A percentile compares a stretch with the other conserved stretches of the same genome.
These are phyloP conservation scores for Papilio elwesi DNA, from an alignment of 2,888 invertebrate genomes.

Conservation along the genomic window DNA sequence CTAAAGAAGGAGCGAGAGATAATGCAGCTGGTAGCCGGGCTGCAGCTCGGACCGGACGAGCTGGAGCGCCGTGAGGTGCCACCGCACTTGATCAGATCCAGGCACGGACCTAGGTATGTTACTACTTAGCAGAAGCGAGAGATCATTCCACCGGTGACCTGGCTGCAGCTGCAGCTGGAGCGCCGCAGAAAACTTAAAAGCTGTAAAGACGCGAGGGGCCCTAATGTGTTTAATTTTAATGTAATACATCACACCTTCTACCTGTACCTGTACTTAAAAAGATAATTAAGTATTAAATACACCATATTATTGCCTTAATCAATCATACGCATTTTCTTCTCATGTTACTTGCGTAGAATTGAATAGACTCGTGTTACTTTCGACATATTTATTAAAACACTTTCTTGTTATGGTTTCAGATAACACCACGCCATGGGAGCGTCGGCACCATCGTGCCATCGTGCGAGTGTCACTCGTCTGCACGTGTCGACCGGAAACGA, in stretches of 20 bases:
- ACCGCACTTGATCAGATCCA: conserved; percentile 79
- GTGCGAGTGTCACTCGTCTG: conserved; percentile 40
- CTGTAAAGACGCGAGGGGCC: too few relatives aligned
- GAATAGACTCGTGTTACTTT: not conserved
- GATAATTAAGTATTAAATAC: too few relatives aligned
- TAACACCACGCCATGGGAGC: conserved; percentile 70
- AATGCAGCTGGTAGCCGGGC: conserved; percentile 95
- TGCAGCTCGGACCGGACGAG: conserved; percentile 92
- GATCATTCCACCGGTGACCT: too few relatives aligned
- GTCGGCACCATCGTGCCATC: conserved; percentile 49
- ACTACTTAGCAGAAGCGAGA: not conserved
- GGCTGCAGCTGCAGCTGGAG: too few relatives aligned
- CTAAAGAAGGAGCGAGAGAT: conserved; percentile 95
- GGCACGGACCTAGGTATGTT: conserved; percentile 80
- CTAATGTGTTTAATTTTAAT: too few relatives aligned
- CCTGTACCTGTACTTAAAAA: too few relatives aligned
- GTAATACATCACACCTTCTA: too few relatives aligned
- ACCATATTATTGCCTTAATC: not conserved
- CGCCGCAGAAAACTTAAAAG: too few relatives aligned
- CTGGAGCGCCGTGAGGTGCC: conserved; percentile 87
- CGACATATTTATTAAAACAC: conserved; percentile 12
- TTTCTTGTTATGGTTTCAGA: conserved; percentile 60
- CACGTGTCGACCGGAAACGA: conserved; percentile 58
- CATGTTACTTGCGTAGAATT: not conserved
- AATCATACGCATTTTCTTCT: not conserved